Conservation (phyloP, 1,140 invertebrate genomes). For the Aphaenogaster ashmeadi region DNA sequence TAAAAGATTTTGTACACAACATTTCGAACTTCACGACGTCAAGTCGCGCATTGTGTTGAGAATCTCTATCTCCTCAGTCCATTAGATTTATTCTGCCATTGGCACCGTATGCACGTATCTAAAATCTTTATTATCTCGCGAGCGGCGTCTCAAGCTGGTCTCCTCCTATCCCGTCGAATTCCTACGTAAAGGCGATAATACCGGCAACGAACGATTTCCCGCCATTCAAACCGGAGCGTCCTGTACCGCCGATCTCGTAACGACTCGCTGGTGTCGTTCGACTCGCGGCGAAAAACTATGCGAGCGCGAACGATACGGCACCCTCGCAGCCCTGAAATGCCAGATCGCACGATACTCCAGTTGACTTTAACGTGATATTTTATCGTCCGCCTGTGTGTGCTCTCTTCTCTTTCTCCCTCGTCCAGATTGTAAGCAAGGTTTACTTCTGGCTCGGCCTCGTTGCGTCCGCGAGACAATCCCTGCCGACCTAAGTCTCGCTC, state of each 20-base stretch:
- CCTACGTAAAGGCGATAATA: slow-evolving; percentile 16
- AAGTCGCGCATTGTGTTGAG: neutral
- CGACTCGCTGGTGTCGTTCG: neutral
- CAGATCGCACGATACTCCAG: slow-evolving; percentile 48
- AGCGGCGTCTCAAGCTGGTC: neutral
- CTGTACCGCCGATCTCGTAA: slow-evolving; percentile 11
- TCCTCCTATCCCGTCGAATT: slow-evolving; percentile 20
- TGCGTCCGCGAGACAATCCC: slow-evolving; percentile 67
- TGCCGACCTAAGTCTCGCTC: slow-evolving; percentile 70
- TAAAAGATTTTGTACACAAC: neutral
- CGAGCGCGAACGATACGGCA: slow-evolving; percentile 15
- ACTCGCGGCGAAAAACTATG: neutral
- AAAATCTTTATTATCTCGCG: slow-evolving; percentile 28
- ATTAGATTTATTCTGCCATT: slow-evolving; percentile 27
- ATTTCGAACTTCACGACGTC: neutral
- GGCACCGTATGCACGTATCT: neutral
- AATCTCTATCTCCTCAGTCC: neutral
- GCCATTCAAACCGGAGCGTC: slow-evolving; percentile 40
- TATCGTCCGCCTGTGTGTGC: slow-evolving; percentile 29
- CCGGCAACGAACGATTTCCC: slow-evolving; percentile 14
- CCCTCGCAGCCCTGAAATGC: slow-evolving; percentile 60
- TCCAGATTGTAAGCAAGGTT: slow-evolving; percentile 70
- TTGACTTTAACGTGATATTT: slow-evolving; percentile 63
- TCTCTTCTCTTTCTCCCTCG: neutral
- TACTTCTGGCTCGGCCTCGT: slow-evolving; percentile 45